phyloP scores from a whole-genome alignment of 1,140 invertebrate species.

The Drosophila ogumai region DNA sequence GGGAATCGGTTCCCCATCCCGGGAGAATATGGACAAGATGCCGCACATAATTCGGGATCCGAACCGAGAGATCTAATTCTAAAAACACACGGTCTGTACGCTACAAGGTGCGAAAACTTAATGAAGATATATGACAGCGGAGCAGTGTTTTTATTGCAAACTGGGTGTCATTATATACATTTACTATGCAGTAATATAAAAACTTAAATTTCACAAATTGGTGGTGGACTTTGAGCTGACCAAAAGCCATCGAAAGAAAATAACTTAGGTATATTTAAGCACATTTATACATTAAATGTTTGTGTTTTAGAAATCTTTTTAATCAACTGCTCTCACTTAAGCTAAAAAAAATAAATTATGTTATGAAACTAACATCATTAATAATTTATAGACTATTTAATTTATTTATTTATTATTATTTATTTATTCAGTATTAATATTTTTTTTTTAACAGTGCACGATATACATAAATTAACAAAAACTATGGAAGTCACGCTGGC shows the following conservation, averaged over 20 bases:
- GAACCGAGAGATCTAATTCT: neutral
- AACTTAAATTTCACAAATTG: neutral
- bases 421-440: too few species aligned
- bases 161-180: neutral
- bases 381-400: too few species aligned
- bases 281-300: too few species aligned
- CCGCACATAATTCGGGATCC: constrained; percentile 70
- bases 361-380: too few species aligned
- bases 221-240: neutral
- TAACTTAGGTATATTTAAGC: too few species aligned
- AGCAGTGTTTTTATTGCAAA: neutral
- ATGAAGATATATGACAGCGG: neutral
- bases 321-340: too few species aligned
- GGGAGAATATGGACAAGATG: constrained; percentile 83
- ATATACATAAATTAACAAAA: neutral
- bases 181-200: neutral
- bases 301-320: too few species aligned
- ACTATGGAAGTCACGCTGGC: neutral
- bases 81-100: neutral
- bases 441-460: too few species aligned
- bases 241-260: neutral
- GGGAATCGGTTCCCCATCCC: too few species aligned
- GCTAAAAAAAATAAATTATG: too few species aligned
- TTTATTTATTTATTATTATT: too few species aligned
- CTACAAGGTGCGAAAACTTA: constrained; percentile 12